Evolutionary conservation across 2,888 invertebrate species (phyloP).

Genomic region (Drepanosiphum platanoidis): DNA sequence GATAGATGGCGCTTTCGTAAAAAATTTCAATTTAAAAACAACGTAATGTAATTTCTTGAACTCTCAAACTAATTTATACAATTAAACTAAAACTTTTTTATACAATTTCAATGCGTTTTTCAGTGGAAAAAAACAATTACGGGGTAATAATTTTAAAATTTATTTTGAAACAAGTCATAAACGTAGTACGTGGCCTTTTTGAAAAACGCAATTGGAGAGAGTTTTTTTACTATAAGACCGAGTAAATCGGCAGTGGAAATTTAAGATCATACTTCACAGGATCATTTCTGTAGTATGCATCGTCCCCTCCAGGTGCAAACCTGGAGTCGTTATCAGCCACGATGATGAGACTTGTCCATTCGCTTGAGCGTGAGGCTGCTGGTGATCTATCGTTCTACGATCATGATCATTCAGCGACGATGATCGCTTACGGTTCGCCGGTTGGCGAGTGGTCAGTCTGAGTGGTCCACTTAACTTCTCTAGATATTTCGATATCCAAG

Average conservation of each 20-base stretch:
- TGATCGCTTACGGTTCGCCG: conserved; percentile 27
- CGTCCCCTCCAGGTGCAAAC: conserved; percentile 62
- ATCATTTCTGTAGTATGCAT: conserved; percentile 61
- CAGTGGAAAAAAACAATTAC: too few relatives aligned
- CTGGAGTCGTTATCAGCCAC: conserved; percentile 55
- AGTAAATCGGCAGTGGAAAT: neutral
- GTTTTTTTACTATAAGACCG: neutral
- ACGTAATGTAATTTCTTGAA: too few relatives aligned
- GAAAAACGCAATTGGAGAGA: neutral
- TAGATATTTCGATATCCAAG: too few relatives aligned
- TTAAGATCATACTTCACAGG: conserved; percentile 60
- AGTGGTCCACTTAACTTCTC: conserved; percentile 45
- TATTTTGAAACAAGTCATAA: too few relatives aligned
- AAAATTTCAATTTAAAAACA: too few relatives aligned
- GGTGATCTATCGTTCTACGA: too few relatives aligned
- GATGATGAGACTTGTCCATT: conserved; percentile 54
- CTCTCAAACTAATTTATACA: too few relatives aligned
- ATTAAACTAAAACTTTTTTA: too few relatives aligned
- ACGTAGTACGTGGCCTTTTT: neutral
- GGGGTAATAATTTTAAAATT: too few relatives aligned
- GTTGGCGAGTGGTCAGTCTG: conserved; percentile 40
- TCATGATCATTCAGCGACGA: conserved; percentile 6
- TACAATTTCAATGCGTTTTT: too few relatives aligned
- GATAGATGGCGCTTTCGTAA: too few relatives aligned
- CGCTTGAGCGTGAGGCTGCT: conserved; percentile 47